Base-by-base conservation (phyloP, 2,888 invertebrate genomes). In the Danaus chrysippus region DNA sequence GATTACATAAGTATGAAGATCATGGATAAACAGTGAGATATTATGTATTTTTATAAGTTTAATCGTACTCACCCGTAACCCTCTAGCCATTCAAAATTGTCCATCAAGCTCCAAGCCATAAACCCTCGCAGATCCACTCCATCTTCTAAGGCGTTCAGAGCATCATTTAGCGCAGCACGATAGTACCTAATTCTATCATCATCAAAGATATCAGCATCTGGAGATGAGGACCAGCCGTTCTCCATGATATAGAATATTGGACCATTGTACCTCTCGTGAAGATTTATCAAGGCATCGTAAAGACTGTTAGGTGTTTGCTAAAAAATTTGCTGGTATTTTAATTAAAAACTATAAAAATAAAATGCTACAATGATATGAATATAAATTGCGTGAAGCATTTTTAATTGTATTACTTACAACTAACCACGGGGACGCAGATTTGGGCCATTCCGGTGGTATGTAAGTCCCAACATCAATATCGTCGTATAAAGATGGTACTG, bases 101-200 rank as follows among this genome's bases (percentile, higher is more conserved):
- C 94, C 83, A 94, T 84, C 1, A 94, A 77, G 62, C 92, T 92
- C 93, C 94, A 93, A 1, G 91, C 91, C 62, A 92, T 91, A 76
- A 93, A 94, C 0, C 92, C 93, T 58, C 76, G 79, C 0, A 92
- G 79, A 41, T 86, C 79, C 17, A 90, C 83, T 0, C 89, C 91
- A 15, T 85, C 89, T 8, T 90, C 86, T 10, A 92, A 68, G 0
- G 84, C 79, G 44, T 91, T 81, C 41, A 92, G 69, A 1, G 86
- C 75, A 63, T 82, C 86, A 52, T 84, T 80, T 60, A 92, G 72
- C 10, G 92, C 86, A 0, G 79, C 78, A 63, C 89, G 77, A 60
- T 87, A 81, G 74, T 90, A 92, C 0, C 71, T 63, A 12, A 92
- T 76, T 63, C 92, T 81, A 41, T 83, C 84, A 0, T 82, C 76